Evolutionary conservation across 2,797 vertebrate genomes (phyloP).

Genomic region (Myotis pilosus): DNA sequence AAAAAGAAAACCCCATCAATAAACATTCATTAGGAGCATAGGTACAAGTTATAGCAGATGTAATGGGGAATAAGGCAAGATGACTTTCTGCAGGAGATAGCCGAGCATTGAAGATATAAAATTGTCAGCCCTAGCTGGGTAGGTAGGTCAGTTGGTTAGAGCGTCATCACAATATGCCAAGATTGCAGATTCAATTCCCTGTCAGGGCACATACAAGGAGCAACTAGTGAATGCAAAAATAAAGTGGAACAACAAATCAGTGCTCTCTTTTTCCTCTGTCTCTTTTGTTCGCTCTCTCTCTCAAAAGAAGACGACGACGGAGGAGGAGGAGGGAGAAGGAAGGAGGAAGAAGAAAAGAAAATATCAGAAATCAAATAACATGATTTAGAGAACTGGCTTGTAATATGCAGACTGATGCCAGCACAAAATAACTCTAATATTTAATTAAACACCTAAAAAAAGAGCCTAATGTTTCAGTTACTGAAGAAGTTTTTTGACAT

Average conservation of each 20-base stretch:
- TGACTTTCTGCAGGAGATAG: not conserved
- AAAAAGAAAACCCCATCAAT: no score
- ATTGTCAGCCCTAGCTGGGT: not conserved
- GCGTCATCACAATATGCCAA: not conserved
- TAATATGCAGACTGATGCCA: not conserved
- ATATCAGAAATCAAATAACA: not conserved
- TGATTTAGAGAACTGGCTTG: not conserved
- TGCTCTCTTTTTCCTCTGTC: not conserved
- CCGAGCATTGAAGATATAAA: not conserved
- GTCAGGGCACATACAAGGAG: not conserved
- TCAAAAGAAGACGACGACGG: not conserved
- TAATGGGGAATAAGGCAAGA: not conserved
- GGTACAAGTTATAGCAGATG: not conserved
- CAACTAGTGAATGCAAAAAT: not conserved
- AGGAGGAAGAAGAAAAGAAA: no score
- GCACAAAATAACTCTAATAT: not conserved
- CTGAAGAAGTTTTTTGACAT: not conserved
- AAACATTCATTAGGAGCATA: not conserved
- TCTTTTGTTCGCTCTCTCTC: not conserved
- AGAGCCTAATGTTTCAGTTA: not conserved
- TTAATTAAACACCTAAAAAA: not conserved
- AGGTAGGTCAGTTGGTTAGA: not conserved
- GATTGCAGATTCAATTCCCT: not conserved
- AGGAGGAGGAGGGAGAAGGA: no score
- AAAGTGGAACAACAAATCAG: not conserved